Percentiles rank a stretch among this genome's conserved stretches.
Conservation (phyloP, 2,888 invertebrate species). For the Megalurothrips usitatus region DNA sequence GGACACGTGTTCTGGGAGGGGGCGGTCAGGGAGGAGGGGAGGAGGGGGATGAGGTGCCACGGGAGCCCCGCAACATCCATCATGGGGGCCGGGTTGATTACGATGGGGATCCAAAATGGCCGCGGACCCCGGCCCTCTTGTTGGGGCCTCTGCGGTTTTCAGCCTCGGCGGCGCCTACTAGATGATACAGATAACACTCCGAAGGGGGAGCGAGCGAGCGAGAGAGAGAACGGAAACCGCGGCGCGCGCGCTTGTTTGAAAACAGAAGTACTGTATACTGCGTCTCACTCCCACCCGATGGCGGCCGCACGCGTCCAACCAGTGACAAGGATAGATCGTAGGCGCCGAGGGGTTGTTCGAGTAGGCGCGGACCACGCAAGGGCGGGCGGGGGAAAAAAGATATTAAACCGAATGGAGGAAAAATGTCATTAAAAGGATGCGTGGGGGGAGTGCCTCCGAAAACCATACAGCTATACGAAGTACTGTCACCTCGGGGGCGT, state of each 20-base stretch:
- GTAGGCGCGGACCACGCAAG: too few species aligned
- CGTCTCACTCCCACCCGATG: too few species aligned
- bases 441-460: not conserved
- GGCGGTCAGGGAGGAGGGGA: not conserved
- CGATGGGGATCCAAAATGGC: constrained; percentile 24
- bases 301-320: too few species aligned
- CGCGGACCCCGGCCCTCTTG: not conserved
- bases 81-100: not conserved
- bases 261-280: too few species aligned
- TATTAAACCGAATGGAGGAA: not conserved
- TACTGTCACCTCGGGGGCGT: constrained; percentile 6
- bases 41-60: not conserved
- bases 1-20: not conserved
- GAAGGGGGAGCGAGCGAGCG: not conserved
- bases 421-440: not conserved
- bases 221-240: not conserved
- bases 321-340: too few species aligned
- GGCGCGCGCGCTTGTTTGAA: too few species aligned
- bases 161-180: constrained; percentile 26
- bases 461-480: not conserved
- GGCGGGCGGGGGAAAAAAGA: too few species aligned
- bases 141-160: not conserved
- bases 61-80: not conserved
- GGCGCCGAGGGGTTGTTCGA: too few species aligned
- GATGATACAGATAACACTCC: constrained; percentile 28